A percentile compares a stretch with the other conserved stretches of the same genome.
phyloP scores from a whole-genome alignment of 2,888 invertebrate species.

The Entomobrya multifasciata region DNA sequence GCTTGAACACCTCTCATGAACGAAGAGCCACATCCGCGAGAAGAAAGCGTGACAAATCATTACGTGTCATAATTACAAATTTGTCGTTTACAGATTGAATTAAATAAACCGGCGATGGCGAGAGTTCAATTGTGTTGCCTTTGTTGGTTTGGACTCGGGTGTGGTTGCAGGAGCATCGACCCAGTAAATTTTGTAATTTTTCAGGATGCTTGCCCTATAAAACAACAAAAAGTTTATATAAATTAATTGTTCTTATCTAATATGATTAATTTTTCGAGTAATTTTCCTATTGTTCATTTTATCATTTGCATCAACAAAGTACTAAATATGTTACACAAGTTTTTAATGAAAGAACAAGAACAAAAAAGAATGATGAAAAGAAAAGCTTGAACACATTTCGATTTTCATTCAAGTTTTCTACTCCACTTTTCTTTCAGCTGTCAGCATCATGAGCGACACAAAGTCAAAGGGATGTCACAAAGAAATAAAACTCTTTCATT shows the following conservation, averaged over 20 bases:
- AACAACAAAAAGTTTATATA: too few species aligned
- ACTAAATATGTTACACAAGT: too few species aligned
- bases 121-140: constrained; percentile 10
- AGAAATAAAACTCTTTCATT: neutral
- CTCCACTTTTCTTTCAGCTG: neutral
- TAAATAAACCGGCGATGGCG: constrained; percentile 29
- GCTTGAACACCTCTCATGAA: neutral
- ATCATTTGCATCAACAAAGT: too few species aligned
- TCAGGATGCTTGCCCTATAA: constrained; percentile 76
- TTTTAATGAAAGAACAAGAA: neutral
- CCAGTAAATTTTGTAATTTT: constrained; percentile 79
- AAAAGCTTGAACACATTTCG: neutral
- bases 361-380: too few species aligned
- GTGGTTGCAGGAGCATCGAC: constrained; percentile 77
- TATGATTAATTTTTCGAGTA: constrained; percentile 23
- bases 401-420: too few species aligned
- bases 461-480: too few species aligned
- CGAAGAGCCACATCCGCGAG: too few species aligned
- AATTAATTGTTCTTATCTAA: neutral
- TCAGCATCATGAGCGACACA: neutral
- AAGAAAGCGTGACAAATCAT: neutral
- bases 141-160: constrained; percentile 61
- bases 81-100: neutral
- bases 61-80: neutral
- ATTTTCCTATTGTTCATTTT: constrained; percentile 8